Percentiles rank a stretch among this genome's conserved stretches.
Evolutionary conservation across 2,888 invertebrate genomes (phyloP).

Genomic region (Scaptomyza tumidula): DNA sequence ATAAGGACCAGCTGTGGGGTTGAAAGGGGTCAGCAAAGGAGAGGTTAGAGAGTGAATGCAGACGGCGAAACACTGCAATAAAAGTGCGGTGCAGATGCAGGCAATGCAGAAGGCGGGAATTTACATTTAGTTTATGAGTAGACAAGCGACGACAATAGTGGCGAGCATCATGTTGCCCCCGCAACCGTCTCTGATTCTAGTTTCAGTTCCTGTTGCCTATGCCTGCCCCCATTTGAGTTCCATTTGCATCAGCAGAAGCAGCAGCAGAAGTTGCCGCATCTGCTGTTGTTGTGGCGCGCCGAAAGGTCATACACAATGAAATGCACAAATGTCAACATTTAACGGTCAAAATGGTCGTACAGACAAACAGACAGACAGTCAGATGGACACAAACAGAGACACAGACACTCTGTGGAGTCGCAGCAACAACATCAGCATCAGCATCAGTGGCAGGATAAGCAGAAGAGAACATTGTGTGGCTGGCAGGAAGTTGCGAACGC

Average conservation of each 20-base stretch:
- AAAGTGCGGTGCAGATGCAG: conserved; percentile 58
- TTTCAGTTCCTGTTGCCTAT: conserved; percentile 21
- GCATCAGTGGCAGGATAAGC: conserved; percentile 13
- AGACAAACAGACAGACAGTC: conserved; percentile 30
- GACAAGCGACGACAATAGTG: conserved; percentile 75
- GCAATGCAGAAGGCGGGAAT: conserved; percentile 62
- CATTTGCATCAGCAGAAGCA: conserved; percentile 15
- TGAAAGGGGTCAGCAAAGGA: conserved; percentile 37
- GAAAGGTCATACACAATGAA: conserved; percentile 77
- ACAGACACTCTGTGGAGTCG: conserved; percentile 18
- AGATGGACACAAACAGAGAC: conserved; percentile 21
- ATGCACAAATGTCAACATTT: conserved; percentile 80
- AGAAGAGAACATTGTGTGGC: conserved; percentile 52
- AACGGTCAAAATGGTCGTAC: conserved; percentile 74
- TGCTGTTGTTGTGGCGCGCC: conserved; percentile 64
- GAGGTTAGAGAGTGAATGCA: conserved; percentile 36
- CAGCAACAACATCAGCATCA: conserved; percentile 9
- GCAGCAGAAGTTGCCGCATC: conserved; percentile 36
- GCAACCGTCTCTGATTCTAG: conserved; percentile 6
- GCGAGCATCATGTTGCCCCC: conserved; percentile 36
- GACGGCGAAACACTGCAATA: conserved; percentile 71
- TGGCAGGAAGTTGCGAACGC: conserved; percentile 62
- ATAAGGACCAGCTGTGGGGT: conserved; percentile 34
- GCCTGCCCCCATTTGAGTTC: conserved; percentile 29
- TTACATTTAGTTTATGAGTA: conserved; percentile 79